Conservation (phyloP, 2,797 vertebrate genomes). For the Clamator glandarius region DNA sequence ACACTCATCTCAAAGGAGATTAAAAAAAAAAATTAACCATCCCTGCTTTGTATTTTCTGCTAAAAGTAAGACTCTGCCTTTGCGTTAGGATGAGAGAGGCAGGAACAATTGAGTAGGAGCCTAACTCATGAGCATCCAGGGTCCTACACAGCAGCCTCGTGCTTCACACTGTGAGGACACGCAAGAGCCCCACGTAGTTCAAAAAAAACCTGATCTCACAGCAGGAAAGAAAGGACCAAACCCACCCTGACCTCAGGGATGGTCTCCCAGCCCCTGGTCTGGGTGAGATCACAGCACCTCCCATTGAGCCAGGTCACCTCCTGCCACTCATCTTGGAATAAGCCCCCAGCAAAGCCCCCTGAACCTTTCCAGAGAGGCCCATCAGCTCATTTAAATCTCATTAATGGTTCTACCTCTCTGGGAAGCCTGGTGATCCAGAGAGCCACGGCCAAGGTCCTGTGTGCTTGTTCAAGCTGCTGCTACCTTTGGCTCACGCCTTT, state of each 20-base stretch:
- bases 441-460: not conserved
- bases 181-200: not conserved
- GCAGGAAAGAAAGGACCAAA: not conserved
- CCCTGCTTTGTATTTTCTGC: not conserved
- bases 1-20: fast-evolving
- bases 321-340: not conserved
- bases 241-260: fast-evolving
- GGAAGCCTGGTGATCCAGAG: not conserved
- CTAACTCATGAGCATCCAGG: fast-evolving
- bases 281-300: not conserved
- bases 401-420: not conserved
- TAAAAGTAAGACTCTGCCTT: fast-evolving
- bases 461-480: not conserved
- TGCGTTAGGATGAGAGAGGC: too few relatives aligned
- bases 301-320: not conserved
- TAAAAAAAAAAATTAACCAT: not conserved
- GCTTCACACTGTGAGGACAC: not conserved
- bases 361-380: not conserved
- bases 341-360: not conserved
- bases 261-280: not conserved
- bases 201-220: not conserved
- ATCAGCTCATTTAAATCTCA: not conserved
- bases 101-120: fast-evolving
- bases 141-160: not conserved
- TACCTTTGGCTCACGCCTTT: not conserved